phyloP scores from a whole-genome alignment of 2,113 vertebrate species.

The Atractosteus spatula region DNA sequence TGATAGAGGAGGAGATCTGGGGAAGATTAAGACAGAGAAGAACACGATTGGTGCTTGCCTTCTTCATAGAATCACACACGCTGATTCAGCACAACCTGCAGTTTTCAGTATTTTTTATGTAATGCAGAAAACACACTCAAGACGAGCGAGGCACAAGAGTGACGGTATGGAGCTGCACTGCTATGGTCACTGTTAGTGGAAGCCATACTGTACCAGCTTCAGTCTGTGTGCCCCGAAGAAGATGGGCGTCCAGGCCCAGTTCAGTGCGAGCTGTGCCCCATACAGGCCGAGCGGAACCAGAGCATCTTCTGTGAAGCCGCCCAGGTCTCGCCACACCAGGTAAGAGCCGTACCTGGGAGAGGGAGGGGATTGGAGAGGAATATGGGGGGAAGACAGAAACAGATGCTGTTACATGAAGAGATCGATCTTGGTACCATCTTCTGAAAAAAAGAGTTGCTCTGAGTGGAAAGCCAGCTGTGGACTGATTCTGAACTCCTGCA shows the following conservation, averaged over 20 bases:
- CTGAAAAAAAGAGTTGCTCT: no score
- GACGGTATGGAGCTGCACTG: no score
- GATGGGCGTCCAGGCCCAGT: slow-evolving; percentile 80
- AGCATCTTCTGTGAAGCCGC: slow-evolving; percentile 71
- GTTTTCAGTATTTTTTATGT: neutral
- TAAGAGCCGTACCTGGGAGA: slow-evolving; percentile 81
- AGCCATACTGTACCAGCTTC: slow-evolving; percentile 62
- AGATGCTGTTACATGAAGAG: neutral
- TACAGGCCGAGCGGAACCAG: slow-evolving; percentile 80
- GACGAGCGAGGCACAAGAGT: no score
- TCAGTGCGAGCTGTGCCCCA: slow-evolving; percentile 75
- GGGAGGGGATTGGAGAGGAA: neutral
- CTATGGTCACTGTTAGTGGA: no score
- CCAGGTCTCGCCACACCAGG: slow-evolving; percentile 83
- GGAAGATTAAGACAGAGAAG: no score
- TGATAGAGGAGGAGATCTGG: no score
- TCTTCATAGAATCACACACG: no score
- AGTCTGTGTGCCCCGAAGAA: slow-evolving; percentile 75
- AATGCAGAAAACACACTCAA: no score
- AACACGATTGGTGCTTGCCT: no score
- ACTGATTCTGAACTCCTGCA: no score
- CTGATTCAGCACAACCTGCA: neutral
- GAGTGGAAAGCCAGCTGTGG: no score
- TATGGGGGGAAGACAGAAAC: neutral
- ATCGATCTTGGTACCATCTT: no score